Percentiles rank a stretch among this genome's conserved stretches.
phyloP scores from a whole-genome alignment of 2,797 vertebrate species.

The Sarcoramphus papa region DNA sequence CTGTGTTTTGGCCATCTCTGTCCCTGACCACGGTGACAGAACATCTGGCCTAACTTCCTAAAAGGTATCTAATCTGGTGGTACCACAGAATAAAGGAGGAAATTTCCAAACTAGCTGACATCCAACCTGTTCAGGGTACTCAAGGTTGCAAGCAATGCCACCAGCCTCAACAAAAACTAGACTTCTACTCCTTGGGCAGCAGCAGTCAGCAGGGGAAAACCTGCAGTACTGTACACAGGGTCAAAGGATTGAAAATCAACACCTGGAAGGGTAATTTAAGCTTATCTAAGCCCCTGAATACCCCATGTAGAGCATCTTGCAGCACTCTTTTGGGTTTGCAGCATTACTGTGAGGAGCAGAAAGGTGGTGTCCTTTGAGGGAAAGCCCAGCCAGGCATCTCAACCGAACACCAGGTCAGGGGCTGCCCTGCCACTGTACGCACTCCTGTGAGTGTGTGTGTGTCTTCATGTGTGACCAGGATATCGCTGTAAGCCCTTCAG shows the following conservation, averaged over 20 bases:
- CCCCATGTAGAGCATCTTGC: neutral
- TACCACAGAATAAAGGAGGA: neutral
- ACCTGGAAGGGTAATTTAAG: neutral
- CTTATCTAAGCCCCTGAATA: neutral
- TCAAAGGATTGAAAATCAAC: neutral
- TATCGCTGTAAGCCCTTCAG: neutral
- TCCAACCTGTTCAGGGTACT: neutral
- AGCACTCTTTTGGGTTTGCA: neutral
- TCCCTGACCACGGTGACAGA: neutral
- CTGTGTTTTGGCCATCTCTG: neutral
- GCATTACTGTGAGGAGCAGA: neutral
- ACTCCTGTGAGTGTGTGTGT: neutral
- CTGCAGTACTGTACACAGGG: neutral
- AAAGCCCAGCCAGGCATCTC: neutral
- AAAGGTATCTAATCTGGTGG: neutral
- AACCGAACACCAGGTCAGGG: rapidly evolving
- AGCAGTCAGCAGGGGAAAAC: neutral
- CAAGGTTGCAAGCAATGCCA: neutral
- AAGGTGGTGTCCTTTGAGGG: neutral
- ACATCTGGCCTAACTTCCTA: neutral
- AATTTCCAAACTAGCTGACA: neutral
- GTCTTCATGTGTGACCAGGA: neutral
- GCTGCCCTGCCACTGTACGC: neutral
- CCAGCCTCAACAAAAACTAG: neutral
- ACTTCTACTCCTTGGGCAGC: neutral